Percentiles rank a stretch among this genome's conserved stretches.
These are phyloP conservation scores for Diloba caeruleocephala DNA, from an alignment of 2,888 invertebrate species.

Conservation along the genomic window DNA sequence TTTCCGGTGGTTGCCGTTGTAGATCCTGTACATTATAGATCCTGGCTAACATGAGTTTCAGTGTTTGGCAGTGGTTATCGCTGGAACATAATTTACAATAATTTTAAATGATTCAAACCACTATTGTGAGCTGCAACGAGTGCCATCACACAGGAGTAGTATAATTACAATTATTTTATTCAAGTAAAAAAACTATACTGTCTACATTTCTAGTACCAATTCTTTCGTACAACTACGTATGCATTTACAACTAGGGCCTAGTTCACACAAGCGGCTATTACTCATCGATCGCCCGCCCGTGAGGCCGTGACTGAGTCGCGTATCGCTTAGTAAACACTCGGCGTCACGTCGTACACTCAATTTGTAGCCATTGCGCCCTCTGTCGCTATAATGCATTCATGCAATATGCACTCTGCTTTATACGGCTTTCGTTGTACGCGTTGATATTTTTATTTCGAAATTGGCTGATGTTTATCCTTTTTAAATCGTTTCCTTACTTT, in stretches of 20 bases:
- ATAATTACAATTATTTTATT: too few relatives aligned
- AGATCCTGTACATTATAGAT: too few relatives aligned
- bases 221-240: not conserved
- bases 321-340: constrained; percentile 68
- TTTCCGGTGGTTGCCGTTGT: too few relatives aligned
- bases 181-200: too few relatives aligned
- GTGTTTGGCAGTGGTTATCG: too few relatives aligned
- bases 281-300: constrained; percentile 55
- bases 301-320: constrained; percentile 56
- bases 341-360: constrained; percentile 66
- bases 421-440: constrained; percentile 22
- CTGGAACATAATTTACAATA: too few relatives aligned
- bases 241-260: constrained; percentile 39
- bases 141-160: too few relatives aligned
- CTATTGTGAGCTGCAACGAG: too few relatives aligned
- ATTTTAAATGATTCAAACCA: too few relatives aligned
- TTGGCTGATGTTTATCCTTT: constrained; percentile 28
- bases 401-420: constrained; percentile 58
- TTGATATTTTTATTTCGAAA: constrained; percentile 38
- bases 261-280: constrained; percentile 53
- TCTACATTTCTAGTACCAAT: not conserved
- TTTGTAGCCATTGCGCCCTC: constrained; percentile 70
- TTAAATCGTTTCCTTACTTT: not conserved
- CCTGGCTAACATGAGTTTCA: too few relatives aligned
- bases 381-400: constrained; percentile 61